These are phyloP conservation scores for Meliscaeva auricollis DNA, from an alignment of 2,888 invertebrate species.

Conservation along the genomic window DNA sequence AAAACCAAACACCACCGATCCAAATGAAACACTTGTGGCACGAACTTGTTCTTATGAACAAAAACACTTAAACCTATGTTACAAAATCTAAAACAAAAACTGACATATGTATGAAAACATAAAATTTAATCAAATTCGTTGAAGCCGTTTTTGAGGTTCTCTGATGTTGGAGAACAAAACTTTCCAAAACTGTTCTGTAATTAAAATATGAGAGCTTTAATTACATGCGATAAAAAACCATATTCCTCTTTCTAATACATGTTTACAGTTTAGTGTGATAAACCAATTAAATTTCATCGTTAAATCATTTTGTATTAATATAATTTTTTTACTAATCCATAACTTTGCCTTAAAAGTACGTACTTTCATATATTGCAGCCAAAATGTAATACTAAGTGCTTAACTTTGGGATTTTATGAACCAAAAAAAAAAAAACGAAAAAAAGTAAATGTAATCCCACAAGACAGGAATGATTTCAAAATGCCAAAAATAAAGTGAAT, in stretches of 20 bases:
- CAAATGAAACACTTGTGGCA: not conserved
- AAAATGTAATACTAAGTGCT: not conserved
- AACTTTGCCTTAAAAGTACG: not conserved
- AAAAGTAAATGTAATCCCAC: conserved; percentile 39
- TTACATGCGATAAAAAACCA: too few species aligned
- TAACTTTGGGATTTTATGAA: conserved; percentile 1
- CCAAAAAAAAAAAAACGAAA: not conserved
- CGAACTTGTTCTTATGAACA: not conserved
- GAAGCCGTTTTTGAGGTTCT: too few species aligned
- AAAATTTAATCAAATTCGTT: too few species aligned
- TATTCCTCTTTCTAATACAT: too few species aligned
- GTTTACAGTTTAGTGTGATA: not conserved
- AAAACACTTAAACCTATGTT: too few species aligned
- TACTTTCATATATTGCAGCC: not conserved
- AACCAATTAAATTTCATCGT: not conserved
- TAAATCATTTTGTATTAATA: not conserved
- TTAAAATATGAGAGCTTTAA: too few species aligned
- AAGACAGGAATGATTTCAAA: conserved; percentile 13
- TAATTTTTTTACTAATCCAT: not conserved
- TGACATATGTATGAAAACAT: too few species aligned
- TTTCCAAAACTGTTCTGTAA: too few species aligned
- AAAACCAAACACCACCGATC: not conserved
- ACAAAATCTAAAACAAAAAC: too few species aligned
- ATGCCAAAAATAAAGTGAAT: conserved; percentile 36
- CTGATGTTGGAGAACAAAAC: too few species aligned